phyloP scores from a whole-genome alignment of 2,113 vertebrate species.

The Gavialis gangeticus region DNA sequence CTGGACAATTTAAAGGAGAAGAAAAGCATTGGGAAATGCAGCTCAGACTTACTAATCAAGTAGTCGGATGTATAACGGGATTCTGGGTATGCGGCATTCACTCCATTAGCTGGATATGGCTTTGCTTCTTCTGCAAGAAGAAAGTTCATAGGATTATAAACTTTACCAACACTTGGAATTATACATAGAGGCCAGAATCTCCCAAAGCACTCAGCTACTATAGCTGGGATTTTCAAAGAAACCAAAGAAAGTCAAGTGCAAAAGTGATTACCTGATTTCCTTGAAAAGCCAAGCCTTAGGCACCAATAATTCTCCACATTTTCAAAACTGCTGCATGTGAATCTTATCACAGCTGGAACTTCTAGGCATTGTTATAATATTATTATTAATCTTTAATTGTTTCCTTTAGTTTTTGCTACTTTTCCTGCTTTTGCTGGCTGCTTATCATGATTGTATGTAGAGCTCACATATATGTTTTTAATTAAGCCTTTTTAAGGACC shows the following conservation, averaged over 20 bases:
- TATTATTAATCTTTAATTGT: constrained; percentile 22
- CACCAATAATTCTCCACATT: not conserved
- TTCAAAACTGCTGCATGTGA: not conserved
- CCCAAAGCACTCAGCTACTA: not conserved
- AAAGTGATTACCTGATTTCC: not conserved
- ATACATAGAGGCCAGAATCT: not conserved
- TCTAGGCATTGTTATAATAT: constrained; percentile 31
- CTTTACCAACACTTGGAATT: not conserved
- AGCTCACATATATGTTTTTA: not conserved
- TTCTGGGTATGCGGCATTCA: constrained; percentile 90
- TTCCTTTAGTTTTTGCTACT: not conserved
- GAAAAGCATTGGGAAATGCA: not conserved
- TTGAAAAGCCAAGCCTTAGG: not conserved
- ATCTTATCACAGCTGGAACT: not conserved
- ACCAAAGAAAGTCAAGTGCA: not conserved
- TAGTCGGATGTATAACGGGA: constrained; percentile 97
- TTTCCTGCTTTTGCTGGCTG: not conserved
- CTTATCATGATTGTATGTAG: not conserved
- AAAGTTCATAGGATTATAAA: fast-evolving
- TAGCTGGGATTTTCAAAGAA: not conserved
- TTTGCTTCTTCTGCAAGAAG: constrained; percentile 92
- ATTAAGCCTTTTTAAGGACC: no score
- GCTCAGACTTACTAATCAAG: constrained; percentile 95
- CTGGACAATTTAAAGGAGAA: not conserved
- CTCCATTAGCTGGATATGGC: constrained; percentile 90